Evolutionary conservation across 2,113 vertebrate genomes (phyloP).

Genomic region (Erythrolamprus reginae): DNA sequence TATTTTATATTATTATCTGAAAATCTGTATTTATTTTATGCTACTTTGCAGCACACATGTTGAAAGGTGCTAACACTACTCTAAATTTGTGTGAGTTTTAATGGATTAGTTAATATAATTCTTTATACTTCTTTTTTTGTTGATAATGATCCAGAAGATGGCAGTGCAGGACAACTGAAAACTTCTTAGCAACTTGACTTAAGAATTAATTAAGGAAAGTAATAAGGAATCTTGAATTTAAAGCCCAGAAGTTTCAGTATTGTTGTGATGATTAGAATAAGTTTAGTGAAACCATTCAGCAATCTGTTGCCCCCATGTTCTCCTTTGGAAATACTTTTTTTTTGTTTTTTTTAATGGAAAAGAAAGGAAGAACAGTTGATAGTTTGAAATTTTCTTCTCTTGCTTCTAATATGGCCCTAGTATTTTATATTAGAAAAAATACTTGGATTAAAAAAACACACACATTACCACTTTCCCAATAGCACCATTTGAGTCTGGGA

Average conservation of each 20-base stretch:
- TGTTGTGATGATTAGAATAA: not conserved
- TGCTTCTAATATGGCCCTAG: not conserved
- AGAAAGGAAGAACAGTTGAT: not conserved
- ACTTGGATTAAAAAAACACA: not conserved
- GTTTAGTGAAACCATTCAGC: not conserved
- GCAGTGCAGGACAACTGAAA: conserved; percentile 62
- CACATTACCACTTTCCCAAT: not conserved
- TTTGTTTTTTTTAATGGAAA: not conserved
- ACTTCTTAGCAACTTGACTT: fast-evolving
- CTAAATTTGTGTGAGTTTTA: not conserved
- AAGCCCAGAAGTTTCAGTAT: not conserved
- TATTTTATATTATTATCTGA: not conserved
- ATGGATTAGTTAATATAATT: fast-evolving
- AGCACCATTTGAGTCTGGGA: not conserved
- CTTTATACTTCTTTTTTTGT: not conserved
- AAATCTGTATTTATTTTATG: not conserved
- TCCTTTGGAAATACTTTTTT: not conserved
- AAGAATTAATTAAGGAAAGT: conserved; percentile 42
- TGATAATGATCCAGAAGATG: conserved; percentile 66
- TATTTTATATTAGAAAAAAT: not conserved
- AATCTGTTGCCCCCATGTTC: not conserved
- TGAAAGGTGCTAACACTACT: not conserved
- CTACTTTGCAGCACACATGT: not conserved
- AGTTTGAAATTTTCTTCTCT: not conserved
- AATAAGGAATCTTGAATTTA: not conserved